These are phyloP conservation scores for Noctuana brunneofusca DNA, from an alignment of 2,888 invertebrate species.

Conservation along the genomic window DNA sequence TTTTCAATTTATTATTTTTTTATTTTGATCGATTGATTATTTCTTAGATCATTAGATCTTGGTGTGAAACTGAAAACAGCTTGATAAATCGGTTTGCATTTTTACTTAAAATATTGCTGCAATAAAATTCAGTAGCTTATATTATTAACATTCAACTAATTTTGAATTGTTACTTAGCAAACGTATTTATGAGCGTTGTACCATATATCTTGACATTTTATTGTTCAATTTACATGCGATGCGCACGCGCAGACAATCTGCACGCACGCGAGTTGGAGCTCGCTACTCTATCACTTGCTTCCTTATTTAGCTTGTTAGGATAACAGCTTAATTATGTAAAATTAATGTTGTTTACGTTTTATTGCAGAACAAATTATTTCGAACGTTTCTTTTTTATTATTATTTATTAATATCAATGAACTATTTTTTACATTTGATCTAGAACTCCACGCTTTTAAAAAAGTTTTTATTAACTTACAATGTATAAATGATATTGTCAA, in stretches of 20 bases:
- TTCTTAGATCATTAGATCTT: too few species aligned
- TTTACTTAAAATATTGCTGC: too few species aligned
- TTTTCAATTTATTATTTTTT: too few species aligned
- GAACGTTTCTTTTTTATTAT: neutral
- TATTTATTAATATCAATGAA: too few species aligned
- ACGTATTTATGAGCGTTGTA: neutral
- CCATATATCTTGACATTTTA: conserved; percentile 16
- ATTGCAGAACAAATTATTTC: neutral
- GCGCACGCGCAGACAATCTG: conserved; percentile 18
- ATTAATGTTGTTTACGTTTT: neutral
- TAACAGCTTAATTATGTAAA: conserved; percentile 13
- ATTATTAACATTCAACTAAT: neutral
- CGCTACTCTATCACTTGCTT: conserved; percentile 6
- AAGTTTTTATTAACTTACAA: too few species aligned
- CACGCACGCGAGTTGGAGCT: conserved; percentile 16
- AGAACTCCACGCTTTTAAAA: too few species aligned
- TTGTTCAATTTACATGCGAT: conserved; percentile 19
- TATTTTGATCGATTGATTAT: too few species aligned
- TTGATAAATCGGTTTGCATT: too few species aligned
- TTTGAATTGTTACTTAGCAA: neutral
- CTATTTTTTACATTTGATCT: too few species aligned
- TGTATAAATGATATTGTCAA: too few species aligned
- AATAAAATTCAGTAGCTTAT: neutral
- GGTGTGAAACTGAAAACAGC: too few species aligned
- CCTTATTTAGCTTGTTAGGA: conserved; percentile 17